phyloP scores from a whole-genome alignment of 2,888 invertebrate genomes.

The Sarcophaga carnaria region DNA sequence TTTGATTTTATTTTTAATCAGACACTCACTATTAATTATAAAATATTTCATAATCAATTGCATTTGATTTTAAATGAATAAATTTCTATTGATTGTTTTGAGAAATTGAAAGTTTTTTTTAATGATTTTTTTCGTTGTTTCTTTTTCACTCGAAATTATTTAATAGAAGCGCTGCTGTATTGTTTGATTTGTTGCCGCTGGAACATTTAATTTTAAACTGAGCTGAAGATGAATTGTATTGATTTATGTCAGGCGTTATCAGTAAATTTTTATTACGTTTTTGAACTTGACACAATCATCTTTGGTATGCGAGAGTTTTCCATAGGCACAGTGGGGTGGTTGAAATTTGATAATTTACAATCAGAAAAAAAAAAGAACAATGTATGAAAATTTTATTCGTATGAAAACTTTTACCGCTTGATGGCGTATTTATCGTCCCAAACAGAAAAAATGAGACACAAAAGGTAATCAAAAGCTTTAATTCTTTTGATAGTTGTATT shows the following conservation, averaged over 20 bases:
- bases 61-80: background rate
- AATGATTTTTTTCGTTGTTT: background rate
- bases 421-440: too few relatives aligned
- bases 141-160: background rate
- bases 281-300: conserved; percentile 67
- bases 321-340: conserved; percentile 18
- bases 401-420: too few relatives aligned
- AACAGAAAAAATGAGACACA: too few relatives aligned
- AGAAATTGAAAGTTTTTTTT: conserved; percentile 58
- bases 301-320: conserved; percentile 42
- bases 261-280: conserved; percentile 50
- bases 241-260: background rate
- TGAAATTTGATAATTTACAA: background rate
- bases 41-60: conserved; percentile 52
- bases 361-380: background rate
- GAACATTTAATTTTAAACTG: conserved; percentile 40
- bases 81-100: background rate
- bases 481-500: too few relatives aligned
- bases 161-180: conserved; percentile 11
- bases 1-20: background rate
- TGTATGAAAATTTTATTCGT: too few relatives aligned
- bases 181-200: conserved; percentile 37
- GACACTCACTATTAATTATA: conserved; percentile 44
- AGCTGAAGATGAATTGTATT: conserved; percentile 10
- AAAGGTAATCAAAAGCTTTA: too few relatives aligned